Evolutionary conservation across 2,113 vertebrate species (phyloP).

Genomic region (Istiophorus platypterus): DNA sequence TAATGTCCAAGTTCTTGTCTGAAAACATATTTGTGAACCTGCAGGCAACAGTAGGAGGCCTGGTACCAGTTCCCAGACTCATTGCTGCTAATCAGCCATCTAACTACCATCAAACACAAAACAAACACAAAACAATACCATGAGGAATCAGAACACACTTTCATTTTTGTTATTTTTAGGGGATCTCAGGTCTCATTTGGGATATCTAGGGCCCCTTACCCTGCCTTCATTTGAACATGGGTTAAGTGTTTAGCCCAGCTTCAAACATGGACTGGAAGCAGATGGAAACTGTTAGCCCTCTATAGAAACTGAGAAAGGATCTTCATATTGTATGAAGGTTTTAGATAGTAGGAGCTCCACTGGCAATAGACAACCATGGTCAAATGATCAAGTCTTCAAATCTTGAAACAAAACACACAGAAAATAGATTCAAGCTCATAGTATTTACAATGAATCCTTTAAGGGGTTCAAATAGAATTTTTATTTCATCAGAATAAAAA

Average conservation of each 20-base stretch:
- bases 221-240: too few species aligned
- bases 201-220: too few species aligned
- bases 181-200: neutral
- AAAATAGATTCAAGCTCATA: neutral
- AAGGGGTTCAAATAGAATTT: constrained; percentile 49
- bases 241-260: neutral
- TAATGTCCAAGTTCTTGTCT: neutral
- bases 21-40: neutral
- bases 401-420: neutral
- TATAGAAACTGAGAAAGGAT: neutral
- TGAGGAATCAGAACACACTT: neutral
- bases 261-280: neutral
- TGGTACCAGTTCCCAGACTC: neutral
- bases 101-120: too few species aligned
- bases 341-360: neutral
- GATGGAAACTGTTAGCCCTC: neutral
- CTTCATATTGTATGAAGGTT: neutral
- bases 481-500: constrained; percentile 78
- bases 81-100: too few species aligned
- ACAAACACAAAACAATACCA: too few species aligned
- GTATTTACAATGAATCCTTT: neutral
- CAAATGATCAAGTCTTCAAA: neutral
- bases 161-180: too few species aligned
- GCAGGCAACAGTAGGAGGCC: neutral
- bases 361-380: neutral